Base-by-base conservation (phyloP, 2,888 invertebrate species). In the Zhuqinia jingwanae region DNA sequence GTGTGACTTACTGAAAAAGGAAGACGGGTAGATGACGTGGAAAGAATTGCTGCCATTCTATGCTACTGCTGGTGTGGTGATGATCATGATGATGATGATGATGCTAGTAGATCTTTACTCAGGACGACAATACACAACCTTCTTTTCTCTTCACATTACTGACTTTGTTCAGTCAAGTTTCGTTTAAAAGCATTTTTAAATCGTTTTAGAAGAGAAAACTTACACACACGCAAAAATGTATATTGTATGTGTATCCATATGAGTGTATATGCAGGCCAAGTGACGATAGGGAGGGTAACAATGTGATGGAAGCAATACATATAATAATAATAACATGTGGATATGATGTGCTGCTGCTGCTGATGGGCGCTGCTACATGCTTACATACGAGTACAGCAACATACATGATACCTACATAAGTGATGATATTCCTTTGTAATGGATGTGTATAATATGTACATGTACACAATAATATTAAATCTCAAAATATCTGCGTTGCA, bases 1-100 rank as follows among this genome's bases (percentile, higher is more conserved):
- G 68, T 25, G 60, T 65, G 42, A 60, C 58, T 70, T 73, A 50
- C 45, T 58, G 30, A 25, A 13, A 79, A 47, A 47, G 45, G 50
- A 27, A 47, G 83, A 84, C 25, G 63, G 53, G 47, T 85, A 70
- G 78, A 78, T 70, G 85, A 78, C 70, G 85, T 85, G 78, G 85
- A 78, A 78, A 73, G 70, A 68, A 76, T 53, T 84, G 65, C 20
- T 77, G 17, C 60, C n/a, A n/a, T n/a, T n/a, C n/a, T n/a, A n/a
- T 58, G 3, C 36, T 36, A 6, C 8, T 36, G 3, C 8, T 36
- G 36, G 36, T 36, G 36, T 36, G 58, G 45, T 45, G 50, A 76
- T 68, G 47, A 20, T 42, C 22, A 25, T 70, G 27, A 22, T 15
- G 47, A 13, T 22, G 47, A 11, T 36, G 17, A 42, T 8, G 65